Base-by-base conservation (phyloP, 2,797 vertebrate genomes). In the Fundulus diaphanus region DNA sequence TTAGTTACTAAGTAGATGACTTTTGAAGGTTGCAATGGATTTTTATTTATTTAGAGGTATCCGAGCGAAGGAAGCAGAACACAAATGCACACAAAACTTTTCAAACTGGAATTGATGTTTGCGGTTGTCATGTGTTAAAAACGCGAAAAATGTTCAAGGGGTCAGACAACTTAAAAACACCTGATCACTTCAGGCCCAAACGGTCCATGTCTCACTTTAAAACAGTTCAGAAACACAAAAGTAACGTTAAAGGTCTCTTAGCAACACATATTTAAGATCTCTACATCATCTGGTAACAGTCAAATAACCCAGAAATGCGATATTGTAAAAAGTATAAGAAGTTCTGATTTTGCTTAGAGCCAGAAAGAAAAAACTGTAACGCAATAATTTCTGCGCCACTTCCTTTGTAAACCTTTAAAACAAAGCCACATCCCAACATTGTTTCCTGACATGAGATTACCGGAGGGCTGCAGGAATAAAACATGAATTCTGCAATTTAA, bases 401-500 rank as follows among this genome's bases (percentile, higher is more conserved):
- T 61, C 31, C 31, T 61, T 20, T 61, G 2, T 20, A 33, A 61
- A 31, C 13, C 12, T 31, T 29, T 57, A 57, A 57, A 61, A 61
- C 57, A 61, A 61, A 37, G 31, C 33, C 35, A 13, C 57, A 40
- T n/a, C 31, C 63, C 20, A 1, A n/a, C 27, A 54, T 15, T 13
- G 42, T 74, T 33, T 73, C 42, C 52, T 40, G 13, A 42, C 24
- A 68, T 48, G 27, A 51, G 51, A 61, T 11, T 0, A 54, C n/a
- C 70, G 13, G 29, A 33, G 52, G 18, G 33, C 33, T 48, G 15
- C 72, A 49, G 48, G 4, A 57, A 37, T 57, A 70, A 83, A 46
- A 79, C 22, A 35, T 68, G 49, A 83, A 76, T 67, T 5, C 13
- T 69, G 44, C 11, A 2, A 2, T 84, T 75, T 61, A 76, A 89